A percentile compares a stretch with the other conserved stretches of the same genome.
Conservation (phyloP, 2,797 vertebrate genomes). For the Pseudopleuronectes americanus region DNA sequence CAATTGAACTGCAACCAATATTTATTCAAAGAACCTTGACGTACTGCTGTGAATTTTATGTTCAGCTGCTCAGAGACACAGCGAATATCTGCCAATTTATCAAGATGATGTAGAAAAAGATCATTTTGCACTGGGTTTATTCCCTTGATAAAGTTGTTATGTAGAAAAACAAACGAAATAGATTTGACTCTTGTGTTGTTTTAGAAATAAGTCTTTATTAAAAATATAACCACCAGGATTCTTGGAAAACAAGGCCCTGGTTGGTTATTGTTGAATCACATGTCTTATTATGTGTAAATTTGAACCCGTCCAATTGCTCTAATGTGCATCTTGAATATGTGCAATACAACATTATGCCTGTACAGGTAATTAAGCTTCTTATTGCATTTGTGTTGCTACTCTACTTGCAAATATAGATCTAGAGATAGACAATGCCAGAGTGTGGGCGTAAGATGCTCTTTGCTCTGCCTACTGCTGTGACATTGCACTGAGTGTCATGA, state of each 20-base stretch:
- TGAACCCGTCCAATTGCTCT: neutral
- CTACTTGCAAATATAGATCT: constrained; percentile 36
- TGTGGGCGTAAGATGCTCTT: constrained; percentile 50
- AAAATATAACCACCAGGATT: neutral
- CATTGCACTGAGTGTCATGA: constrained; percentile 39
- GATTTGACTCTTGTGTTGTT: neutral
- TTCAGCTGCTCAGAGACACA: neutral
- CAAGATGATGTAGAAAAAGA: constrained; percentile 11
- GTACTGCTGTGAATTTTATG: neutral
- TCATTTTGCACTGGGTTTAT: constrained; percentile 8
- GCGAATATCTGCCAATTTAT: constrained; percentile 9
- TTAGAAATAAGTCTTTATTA: neutral
- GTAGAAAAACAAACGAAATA: neutral
- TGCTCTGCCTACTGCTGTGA: constrained; percentile 38
- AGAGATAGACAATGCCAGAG: constrained; percentile 27
- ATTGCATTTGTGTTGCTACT: constrained; percentile 51
- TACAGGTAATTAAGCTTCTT: constrained; percentile 49
- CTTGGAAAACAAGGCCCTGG: neutral
- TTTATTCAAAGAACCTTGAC: constrained; percentile 5
- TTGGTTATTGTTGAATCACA: constrained; percentile 7
- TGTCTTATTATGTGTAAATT: neutral
- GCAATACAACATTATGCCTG: constrained; percentile 27
- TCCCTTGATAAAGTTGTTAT: neutral
- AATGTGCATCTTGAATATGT: constrained; percentile 8
- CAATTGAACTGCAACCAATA: constrained; percentile 4